Evolutionary conservation across 2,113 vertebrate genomes (phyloP), one percentile per base, ranked within the genome.

Genomic region (Crypturellus undulatus): DNA sequence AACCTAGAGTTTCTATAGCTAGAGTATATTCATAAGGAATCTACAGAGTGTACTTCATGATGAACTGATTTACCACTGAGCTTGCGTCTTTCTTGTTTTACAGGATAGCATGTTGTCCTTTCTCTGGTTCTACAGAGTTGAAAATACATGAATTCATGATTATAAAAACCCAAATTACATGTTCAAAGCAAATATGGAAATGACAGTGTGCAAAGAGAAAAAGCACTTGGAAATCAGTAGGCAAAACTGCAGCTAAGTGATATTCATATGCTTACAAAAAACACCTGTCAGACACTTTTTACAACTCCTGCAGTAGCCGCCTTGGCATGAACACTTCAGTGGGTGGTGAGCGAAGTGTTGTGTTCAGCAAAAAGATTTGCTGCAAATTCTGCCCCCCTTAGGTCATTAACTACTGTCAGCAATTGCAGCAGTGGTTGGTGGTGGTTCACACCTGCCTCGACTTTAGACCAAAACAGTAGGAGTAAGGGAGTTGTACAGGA

Each of bases 101-200:
- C 19, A 40, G 72, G 26, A 42, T 42, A 42, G 30, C 8, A 20
- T 0, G 0, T n/a, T 25, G 16, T 9, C 3, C 68, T 75, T 47
- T 36, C 38, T 43, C 34, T 52, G 10, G 4, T 45, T 91, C 91
- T 76, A 49, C 2, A 5, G 52, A 65, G 32, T 14, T 25, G 10
- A 0, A 76, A 54, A 21, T 28, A 40, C 1, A 1, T n/a, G 22
- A 65, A 32, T 12, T 62, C 13, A 45, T 47, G 2, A 6, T 77
- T 54, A 18, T 36, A 45, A 82, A 92, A 83, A 26, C 69, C 43
- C 62, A 72, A 52, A 19, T 52, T 52, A 9, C 62, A 26, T 8
- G 3, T 76, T 76, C 73, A 71, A 91, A 92, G 78, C 8, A 43
- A 49, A 58, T 0, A 0, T 16, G 14, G 43, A 89, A 28, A 14